Evolutionary conservation across 1,140 invertebrate species (phyloP).

Genomic region (Bombus confusus): DNA sequence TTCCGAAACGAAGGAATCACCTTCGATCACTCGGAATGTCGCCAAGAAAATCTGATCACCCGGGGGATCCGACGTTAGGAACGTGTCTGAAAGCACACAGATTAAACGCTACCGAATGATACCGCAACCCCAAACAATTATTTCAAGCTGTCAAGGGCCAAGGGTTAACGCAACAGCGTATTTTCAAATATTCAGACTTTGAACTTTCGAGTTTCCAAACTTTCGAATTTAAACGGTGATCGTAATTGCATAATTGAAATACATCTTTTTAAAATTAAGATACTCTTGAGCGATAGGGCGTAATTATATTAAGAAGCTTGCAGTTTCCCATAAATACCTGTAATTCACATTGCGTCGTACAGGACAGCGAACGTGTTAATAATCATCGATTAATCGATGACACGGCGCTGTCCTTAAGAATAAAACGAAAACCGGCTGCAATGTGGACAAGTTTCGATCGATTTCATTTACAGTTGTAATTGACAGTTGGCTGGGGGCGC

Average conservation of each 20-base stretch:
- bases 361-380: background rate
- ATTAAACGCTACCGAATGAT: background rate
- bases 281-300: too few relatives aligned
- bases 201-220: too few relatives aligned
- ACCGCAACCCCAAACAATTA: background rate
- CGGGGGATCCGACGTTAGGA: slow-evolving; percentile 88
- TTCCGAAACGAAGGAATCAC: slow-evolving; percentile 86
- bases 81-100: slow-evolving; percentile 87
- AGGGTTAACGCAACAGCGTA: too few relatives aligned
- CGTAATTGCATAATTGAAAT: background rate
- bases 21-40: slow-evolving; percentile 87
- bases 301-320: too few relatives aligned
- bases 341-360: background rate
- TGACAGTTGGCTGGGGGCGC: too few relatives aligned
- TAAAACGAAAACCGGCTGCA: background rate
- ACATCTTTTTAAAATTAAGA: background rate
- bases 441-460: background rate
- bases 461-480: background rate
- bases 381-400: background rate
- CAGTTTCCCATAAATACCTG: background rate
- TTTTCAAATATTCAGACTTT: too few relatives aligned
- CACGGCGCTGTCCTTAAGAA: background rate
- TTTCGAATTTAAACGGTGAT: too few relatives aligned
- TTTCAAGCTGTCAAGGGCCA: too few relatives aligned
- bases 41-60: slow-evolving; percentile 91